Percentiles rank a stretch among this genome's conserved stretches.
These are phyloP conservation scores for Chymomyza costata DNA, from an alignment of 1,140 invertebrate species.

Conservation along the genomic window DNA sequence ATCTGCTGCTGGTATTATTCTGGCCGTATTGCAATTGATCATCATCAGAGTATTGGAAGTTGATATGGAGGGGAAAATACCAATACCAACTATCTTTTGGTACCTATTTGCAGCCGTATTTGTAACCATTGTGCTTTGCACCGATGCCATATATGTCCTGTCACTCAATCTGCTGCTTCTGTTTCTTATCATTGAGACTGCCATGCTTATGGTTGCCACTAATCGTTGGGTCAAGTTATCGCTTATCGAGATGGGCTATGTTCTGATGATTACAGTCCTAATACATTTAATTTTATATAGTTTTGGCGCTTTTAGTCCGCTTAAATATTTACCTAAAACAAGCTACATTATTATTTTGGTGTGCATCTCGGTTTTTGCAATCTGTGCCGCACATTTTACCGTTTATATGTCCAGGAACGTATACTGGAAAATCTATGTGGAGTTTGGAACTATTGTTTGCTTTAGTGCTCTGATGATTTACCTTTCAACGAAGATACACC, in stretches of 20 bases:
- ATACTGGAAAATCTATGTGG: too few species aligned
- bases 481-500: too few species aligned
- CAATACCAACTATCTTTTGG: constrained; percentile 13
- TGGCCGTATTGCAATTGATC: background rate
- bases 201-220: constrained; percentile 1
- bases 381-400: too few species aligned
- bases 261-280: background rate
- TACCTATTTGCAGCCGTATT: constrained; percentile 11
- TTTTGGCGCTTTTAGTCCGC: too few species aligned
- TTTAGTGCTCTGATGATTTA: too few species aligned
- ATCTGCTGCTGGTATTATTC: background rate
- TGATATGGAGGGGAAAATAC: background rate
- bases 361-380: too few species aligned
- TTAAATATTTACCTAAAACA: too few species aligned
- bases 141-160: constrained; percentile 13
- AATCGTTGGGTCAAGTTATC: constrained; percentile 2
- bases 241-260: fast-evolving
- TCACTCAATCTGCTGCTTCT: constrained; percentile 35
- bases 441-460: too few species aligned
- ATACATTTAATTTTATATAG: too few species aligned
- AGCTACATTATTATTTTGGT: too few species aligned
- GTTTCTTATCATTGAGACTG: constrained; percentile 9
- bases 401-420: too few species aligned
- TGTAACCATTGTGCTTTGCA: constrained; percentile 12
- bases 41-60: background rate